phyloP scores from a whole-genome alignment of 53 echinoderm and acorn worm genomes.

The Paelopatides confundens region DNA sequence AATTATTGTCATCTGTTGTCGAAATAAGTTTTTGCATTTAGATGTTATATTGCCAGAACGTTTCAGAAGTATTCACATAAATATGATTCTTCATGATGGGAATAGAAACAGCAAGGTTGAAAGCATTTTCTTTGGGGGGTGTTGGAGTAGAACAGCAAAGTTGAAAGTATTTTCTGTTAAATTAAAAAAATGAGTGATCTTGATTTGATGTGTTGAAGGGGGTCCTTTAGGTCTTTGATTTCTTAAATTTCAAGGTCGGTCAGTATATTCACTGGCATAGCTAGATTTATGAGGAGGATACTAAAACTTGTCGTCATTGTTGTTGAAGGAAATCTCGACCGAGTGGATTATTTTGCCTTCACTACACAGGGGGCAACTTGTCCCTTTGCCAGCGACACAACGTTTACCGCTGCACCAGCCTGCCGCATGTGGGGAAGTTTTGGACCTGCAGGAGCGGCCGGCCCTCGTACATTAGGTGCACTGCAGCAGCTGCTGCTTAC shows the following conservation, averaged over 20 bases:
- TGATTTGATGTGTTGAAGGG: not conserved
- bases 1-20: too few species aligned
- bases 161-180: too few species aligned
- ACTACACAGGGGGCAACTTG: conserved; percentile 2
- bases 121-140: too few species aligned
- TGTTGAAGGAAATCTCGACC: not conserved
- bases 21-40: too few species aligned
- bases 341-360: conserved; percentile 4
- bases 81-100: too few species aligned
- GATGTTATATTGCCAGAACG: too few species aligned
- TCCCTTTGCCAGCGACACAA: not conserved
- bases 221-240: not conserved
- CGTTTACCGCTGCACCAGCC: not conserved
- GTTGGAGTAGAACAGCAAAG: too few species aligned
- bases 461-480: not conserved
- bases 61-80: too few species aligned
- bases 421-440: not conserved
- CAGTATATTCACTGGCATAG: not conserved
- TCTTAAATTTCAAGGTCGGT: not conserved
- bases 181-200: too few species aligned
- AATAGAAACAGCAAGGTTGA: too few species aligned
- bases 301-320: too few species aligned
- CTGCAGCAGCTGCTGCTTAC: conserved; percentile 33
- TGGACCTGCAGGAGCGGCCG: not conserved
- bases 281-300: too few species aligned